Evolutionary conservation across 1,140 invertebrate species (phyloP).

Genomic region (Brachionus calyciflorus): DNA sequence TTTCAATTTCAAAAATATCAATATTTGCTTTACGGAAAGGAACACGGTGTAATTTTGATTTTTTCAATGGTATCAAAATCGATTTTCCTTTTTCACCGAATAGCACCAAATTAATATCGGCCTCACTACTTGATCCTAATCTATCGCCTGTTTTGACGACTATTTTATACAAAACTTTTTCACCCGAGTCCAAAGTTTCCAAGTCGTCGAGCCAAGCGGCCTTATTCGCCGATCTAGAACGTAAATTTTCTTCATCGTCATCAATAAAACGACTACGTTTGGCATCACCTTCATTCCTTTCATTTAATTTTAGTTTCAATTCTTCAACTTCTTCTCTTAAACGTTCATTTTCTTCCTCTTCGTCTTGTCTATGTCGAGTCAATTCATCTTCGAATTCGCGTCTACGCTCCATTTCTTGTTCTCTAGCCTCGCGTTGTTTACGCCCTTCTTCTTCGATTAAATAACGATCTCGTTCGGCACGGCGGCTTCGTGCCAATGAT

Average conservation of each 20-base stretch:
- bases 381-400: background rate
- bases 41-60: constrained; percentile 4
- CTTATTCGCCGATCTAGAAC: background rate
- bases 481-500: background rate
- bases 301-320: background rate
- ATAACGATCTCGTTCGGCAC: constrained; percentile 1
- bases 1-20: constrained; percentile 45
- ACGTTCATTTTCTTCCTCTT: background rate
- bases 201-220: background rate
- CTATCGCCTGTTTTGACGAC: constrained; percentile 42
- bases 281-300: background rate
- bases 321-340: background rate
- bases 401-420: background rate
- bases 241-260: background rate
- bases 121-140: constrained; percentile 32
- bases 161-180: background rate
- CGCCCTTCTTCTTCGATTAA: background rate
- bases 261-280: background rate
- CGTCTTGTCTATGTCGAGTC: background rate
- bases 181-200: background rate
- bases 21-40: background rate
- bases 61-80: background rate
- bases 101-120: constrained; percentile 17
- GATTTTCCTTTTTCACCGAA: constrained; percentile 33
- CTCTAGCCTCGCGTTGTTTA: background rate